These are phyloP conservation scores for Drosophila mauritiana DNA, from an alignment of 1,140 invertebrate species.

Conservation along the genomic window DNA sequence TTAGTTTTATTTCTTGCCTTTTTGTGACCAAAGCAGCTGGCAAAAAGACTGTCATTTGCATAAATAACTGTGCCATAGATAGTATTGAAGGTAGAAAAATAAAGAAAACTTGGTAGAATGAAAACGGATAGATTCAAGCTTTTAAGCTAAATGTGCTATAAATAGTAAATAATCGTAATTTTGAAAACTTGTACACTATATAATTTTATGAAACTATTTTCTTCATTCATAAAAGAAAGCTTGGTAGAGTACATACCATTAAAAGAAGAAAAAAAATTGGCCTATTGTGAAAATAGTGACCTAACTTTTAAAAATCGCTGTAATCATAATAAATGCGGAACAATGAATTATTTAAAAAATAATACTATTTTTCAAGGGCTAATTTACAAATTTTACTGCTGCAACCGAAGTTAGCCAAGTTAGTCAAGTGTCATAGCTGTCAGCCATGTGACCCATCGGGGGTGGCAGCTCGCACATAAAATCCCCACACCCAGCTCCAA, in stretches of 20 bases:
- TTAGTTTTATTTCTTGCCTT: constrained; percentile 5
- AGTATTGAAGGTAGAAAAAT: constrained; percentile 7
- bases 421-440: constrained; percentile 25
- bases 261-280: too few species aligned
- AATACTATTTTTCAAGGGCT: too few species aligned
- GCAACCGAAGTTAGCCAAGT: background rate
- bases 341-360: too few species aligned
- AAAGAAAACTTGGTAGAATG: background rate
- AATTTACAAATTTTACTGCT: too few species aligned
- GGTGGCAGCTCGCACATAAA: constrained; percentile 47
- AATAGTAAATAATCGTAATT: background rate
- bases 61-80: constrained; percentile 23
- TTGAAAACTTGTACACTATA: too few species aligned
- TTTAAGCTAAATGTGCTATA: too few species aligned
- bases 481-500: constrained; percentile 9
- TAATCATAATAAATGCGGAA: background rate
- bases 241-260: too few species aligned
- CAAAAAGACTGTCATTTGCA: constrained; percentile 25
- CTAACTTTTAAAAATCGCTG: too few species aligned
- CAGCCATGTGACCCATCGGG: constrained; percentile 25
- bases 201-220: too few species aligned
- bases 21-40: constrained; percentile 23
- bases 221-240: too few species aligned
- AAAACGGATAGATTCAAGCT: too few species aligned
- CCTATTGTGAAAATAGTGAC: too few species aligned